phyloP scores from a whole-genome alignment of 37 sponge, comb jelly and placozoan genomes.

The Cladorhizidae sp. region DNA sequence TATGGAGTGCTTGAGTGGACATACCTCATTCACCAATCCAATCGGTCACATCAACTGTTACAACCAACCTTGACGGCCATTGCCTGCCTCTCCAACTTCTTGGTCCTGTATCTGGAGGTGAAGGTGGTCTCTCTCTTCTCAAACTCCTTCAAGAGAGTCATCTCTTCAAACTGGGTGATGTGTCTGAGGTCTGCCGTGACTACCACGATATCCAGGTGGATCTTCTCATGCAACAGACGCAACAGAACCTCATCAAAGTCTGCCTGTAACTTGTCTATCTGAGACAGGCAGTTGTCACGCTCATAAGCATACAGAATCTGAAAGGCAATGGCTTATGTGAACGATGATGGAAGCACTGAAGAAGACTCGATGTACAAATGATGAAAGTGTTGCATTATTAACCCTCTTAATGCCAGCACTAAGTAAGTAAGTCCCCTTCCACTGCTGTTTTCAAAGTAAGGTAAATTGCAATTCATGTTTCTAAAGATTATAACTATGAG shows the following conservation, averaged over 20 bases:
- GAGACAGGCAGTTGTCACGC: conserved; percentile 60
- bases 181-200: conserved; percentile 80
- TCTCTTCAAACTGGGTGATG: conserved; percentile 92
- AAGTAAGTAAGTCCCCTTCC: too few species aligned
- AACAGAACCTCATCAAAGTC: conserved; percentile 80
- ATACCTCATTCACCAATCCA: background rate
- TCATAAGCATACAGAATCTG: conserved; percentile 40
- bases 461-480: too few species aligned
- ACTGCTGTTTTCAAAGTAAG: too few species aligned
- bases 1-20: background rate
- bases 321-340: too few species aligned
- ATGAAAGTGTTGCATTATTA: too few species aligned
- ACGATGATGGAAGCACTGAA: too few species aligned
- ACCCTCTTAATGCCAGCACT: too few species aligned
- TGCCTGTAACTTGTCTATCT: conserved; percentile 57
- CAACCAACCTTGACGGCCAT: conserved; percentile 77
- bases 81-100: conserved; percentile 78
- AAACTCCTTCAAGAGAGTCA: conserved; percentile 95
- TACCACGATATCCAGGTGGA: conserved; percentile 63
- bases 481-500: too few species aligned
- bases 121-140: conserved; percentile 91
- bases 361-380: too few species aligned
- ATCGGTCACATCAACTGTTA: background rate
- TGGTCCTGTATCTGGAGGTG: conserved; percentile 69
- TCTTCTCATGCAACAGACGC: conserved; percentile 74